Evolutionary conservation across 1,140 invertebrate genomes (phyloP).

Genomic region (Cylas formicarius): DNA sequence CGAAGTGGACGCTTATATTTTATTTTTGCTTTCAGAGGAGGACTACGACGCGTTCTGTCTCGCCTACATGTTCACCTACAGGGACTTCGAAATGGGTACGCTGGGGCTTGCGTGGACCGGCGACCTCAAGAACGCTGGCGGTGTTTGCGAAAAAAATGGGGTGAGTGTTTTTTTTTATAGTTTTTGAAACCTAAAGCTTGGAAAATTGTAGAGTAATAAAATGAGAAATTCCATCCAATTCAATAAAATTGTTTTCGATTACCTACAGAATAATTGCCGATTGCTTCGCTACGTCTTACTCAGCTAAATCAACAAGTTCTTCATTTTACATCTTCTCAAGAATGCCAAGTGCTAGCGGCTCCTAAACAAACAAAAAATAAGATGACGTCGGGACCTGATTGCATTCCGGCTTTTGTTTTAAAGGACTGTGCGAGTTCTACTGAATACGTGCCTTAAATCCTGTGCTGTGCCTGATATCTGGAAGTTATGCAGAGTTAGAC

Average conservation of each 20-base stretch:
- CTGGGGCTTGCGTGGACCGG: slow-evolving; percentile 96
- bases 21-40: slow-evolving; percentile 63
- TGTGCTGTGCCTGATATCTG: no score
- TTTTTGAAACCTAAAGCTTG: background rate
- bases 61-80: slow-evolving; percentile 98
- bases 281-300: background rate
- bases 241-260: slow-evolving; percentile 1
- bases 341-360: no score
- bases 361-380: no score
- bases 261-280: background rate
- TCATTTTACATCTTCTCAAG: background rate
- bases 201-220: no score
- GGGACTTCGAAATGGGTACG: slow-evolving; percentile 98
- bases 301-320: no score
- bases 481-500: no score
- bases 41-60: slow-evolving; percentile 98
- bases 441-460: no score
- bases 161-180: slow-evolving; percentile 46
- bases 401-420: no score
- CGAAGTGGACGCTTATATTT: no score
- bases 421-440: no score
- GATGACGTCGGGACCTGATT: no score
- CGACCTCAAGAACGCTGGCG: slow-evolving; percentile 88
- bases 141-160: slow-evolving; percentile 91
- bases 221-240: no score